These are phyloP conservation scores for Nyctibius bracteatus DNA, from an alignment of 2,113 vertebrate species.

Conservation along the genomic window DNA sequence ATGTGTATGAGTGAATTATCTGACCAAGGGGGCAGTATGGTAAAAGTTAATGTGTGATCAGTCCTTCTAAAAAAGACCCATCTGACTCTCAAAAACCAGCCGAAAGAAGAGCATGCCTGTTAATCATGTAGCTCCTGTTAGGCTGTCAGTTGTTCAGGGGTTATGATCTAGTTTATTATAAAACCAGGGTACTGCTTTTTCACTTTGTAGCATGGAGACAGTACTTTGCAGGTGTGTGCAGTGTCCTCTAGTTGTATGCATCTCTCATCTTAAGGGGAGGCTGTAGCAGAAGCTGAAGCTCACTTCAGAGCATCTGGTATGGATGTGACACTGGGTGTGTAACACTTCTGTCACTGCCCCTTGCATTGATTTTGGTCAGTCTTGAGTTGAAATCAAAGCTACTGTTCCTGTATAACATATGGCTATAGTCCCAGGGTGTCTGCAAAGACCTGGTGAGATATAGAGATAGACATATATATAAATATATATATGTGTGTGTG, in stretches of 20 bases:
- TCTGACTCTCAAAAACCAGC: neutral
- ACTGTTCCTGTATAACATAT: neutral
- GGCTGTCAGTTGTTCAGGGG: neutral
- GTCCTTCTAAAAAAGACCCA: neutral
- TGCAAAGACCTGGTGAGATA: neutral
- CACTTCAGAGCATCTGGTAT: neutral
- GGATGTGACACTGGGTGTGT: neutral
- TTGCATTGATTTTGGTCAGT: neutral
- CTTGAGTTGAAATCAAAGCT: neutral
- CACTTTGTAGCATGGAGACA: neutral
- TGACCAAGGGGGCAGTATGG: neutral
- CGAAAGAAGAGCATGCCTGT: neutral
- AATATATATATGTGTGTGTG: too few relatives aligned
- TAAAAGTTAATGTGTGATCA: neutral
- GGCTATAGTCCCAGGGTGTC: neutral
- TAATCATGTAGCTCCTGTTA: neutral
- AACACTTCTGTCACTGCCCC: neutral
- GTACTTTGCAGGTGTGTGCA: neutral
- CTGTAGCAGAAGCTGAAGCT: neutral
- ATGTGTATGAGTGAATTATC: neutral
- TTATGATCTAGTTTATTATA: neutral
- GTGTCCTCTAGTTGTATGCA: rapidly evolving
- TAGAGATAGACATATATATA: too few relatives aligned
- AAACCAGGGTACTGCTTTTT: neutral
- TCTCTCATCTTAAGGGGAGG: neutral